These are phyloP conservation scores for Drosophila conformis DNA, from an alignment of 2,888 invertebrate species.

Conservation along the genomic window DNA sequence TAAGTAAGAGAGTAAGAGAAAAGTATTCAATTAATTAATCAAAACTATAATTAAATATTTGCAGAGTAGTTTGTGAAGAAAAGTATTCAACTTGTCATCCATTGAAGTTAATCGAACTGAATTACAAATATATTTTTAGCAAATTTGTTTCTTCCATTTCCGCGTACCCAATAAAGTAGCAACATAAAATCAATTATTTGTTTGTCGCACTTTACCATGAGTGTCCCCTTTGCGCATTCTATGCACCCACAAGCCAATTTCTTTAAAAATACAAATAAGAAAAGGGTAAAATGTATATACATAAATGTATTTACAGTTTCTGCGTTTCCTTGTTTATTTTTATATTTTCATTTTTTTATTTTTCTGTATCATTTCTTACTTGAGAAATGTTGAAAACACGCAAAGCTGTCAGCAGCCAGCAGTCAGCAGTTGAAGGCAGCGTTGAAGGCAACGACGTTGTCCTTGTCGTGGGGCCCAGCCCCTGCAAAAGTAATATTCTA, in stretches of 20 bases:
- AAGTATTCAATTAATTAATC: background rate
- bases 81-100: background rate
- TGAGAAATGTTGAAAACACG: constrained; percentile 64
- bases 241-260: constrained; percentile 52
- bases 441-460: constrained; percentile 27
- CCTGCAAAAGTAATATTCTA: constrained; percentile 43
- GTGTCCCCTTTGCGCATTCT: constrained; percentile 45
- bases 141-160: background rate
- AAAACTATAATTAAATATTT: background rate
- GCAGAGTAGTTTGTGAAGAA: background rate
- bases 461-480: constrained; percentile 38
- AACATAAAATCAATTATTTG: constrained; percentile 4
- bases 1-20: too few relatives aligned
- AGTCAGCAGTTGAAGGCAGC: constrained; percentile 24
- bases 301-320: constrained; percentile 67
- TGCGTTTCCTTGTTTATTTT: constrained; percentile 8
- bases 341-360: constrained; percentile 7
- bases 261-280: constrained; percentile 34
- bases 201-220: constrained; percentile 4
- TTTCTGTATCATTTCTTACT: constrained; percentile 44
- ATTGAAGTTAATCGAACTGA: background rate
- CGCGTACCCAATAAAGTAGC: background rate
- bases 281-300: constrained; percentile 73
- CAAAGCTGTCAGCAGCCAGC: constrained; percentile 50
- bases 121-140: background rate